Evolutionary conservation across 2,888 invertebrate genomes (phyloP).

Genomic region (Troides oblongomaculatus): DNA sequence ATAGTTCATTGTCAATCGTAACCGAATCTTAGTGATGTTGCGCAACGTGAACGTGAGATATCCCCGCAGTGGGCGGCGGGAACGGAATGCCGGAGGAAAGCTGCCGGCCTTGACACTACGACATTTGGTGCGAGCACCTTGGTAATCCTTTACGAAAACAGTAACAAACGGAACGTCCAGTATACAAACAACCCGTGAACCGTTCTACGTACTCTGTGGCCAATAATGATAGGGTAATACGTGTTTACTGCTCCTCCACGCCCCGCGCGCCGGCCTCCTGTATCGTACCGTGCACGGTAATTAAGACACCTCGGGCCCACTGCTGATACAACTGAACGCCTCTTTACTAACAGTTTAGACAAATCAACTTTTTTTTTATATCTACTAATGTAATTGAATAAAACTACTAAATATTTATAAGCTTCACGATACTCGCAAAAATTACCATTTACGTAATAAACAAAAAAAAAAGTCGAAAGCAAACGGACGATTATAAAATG

Average conservation of each 20-base stretch:
- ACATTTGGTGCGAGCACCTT: conserved; percentile 69
- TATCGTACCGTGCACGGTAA: conserved; percentile 56
- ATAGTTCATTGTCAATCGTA: conserved; percentile 57
- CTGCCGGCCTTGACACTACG: conserved; percentile 77
- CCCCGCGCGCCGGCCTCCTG: conserved; percentile 58
- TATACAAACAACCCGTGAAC: conserved; percentile 32
- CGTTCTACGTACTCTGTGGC: conserved; percentile 47
- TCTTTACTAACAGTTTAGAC: conserved; percentile 19
- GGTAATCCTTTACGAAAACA: conserved; percentile 50
- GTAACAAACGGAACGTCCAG: conserved; percentile 38
- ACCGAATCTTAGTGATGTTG: conserved; percentile 67
- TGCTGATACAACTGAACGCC: conserved; percentile 41
- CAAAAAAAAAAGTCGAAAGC: conserved; percentile 54
- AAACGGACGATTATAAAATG: conserved; percentile 70
- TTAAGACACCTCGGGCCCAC: conserved; percentile 54
- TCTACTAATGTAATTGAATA: conserved; percentile 20
- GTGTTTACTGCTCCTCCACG: conserved; percentile 66
- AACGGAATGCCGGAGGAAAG: conserved; percentile 78
- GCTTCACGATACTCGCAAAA: conserved; percentile 25
- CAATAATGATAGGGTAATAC: conserved; percentile 47
- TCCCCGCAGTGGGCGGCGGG: conserved; percentile 72
- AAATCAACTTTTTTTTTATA: conserved; percentile 13
- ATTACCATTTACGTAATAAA: conserved; percentile 36
- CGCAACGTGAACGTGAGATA: conserved; percentile 74
- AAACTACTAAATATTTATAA: conserved; percentile 15